phyloP scores from a whole-genome alignment of 1,140 invertebrate species.

The Drosophila nannoptera region DNA sequence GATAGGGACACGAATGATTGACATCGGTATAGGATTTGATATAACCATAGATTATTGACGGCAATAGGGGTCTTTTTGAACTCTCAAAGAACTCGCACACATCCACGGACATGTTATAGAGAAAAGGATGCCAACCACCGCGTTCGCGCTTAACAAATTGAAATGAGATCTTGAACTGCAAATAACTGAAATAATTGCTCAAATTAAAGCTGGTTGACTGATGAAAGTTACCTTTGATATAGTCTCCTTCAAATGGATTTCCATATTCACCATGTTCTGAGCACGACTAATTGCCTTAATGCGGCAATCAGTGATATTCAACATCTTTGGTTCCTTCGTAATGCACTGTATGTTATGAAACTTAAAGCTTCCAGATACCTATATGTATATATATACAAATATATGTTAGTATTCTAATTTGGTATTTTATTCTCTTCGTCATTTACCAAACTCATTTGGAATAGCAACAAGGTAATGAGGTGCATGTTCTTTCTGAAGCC shows the following conservation, averaged over 20 bases:
- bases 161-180: background rate
- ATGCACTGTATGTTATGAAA: constrained; percentile 26
- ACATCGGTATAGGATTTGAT: constrained; percentile 24
- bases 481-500: background rate
- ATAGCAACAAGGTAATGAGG: background rate
- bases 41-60: constrained; percentile 28
- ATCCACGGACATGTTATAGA: constrained; percentile 31
- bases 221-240: constrained; percentile 18
- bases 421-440: too few relatives aligned
- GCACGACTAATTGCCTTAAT: constrained; percentile 38
- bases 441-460: constrained; percentile 1
- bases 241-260: constrained; percentile 9
- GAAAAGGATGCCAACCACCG: constrained; percentile 49
- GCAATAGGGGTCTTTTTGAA: constrained; percentile 14
- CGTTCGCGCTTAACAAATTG: constrained; percentile 5
- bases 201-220: background rate
- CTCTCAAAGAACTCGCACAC: constrained; percentile 35
- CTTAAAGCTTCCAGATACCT: constrained; percentile 23
- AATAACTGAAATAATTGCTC: background rate
- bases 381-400: background rate
- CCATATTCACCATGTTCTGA: constrained; percentile 29
- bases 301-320: constrained; percentile 3
- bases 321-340: background rate
- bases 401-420: background rate
- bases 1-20: constrained; percentile 38